Conservation (phyloP, 2,113 vertebrate genomes). For the Micronycteris hirsuta region DNA sequence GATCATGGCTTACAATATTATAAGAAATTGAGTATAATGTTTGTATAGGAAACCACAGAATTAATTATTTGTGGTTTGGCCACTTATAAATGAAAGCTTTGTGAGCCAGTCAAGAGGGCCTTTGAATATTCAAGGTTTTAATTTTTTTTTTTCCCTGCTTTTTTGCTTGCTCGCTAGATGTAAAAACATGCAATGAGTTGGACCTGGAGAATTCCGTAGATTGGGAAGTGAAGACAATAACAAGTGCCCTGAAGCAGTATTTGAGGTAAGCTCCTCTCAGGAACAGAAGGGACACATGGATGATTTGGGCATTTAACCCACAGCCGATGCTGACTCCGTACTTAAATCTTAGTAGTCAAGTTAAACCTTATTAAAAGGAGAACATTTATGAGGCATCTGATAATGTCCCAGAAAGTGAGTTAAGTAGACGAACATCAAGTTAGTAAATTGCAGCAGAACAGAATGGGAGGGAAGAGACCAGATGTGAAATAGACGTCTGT, state of each 20-base stretch:
- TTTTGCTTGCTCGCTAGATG: slow-evolving; percentile 79
- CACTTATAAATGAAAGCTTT: slow-evolving; percentile 25
- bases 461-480: neutral
- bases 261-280: slow-evolving; percentile 85
- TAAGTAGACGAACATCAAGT: no score
- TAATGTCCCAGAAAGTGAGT: neutral
- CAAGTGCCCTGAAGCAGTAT: slow-evolving; percentile 95
- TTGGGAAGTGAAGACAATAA: slow-evolving; percentile 98
- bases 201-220: slow-evolving; percentile 90
- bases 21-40: neutral
- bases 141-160: neutral
- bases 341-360: neutral
- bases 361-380: neutral
- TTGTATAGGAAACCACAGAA: slow-evolving; percentile 14
- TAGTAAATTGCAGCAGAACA: neutral
- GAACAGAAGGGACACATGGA: accelerated
- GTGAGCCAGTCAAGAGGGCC: neutral
- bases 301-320: neutral
- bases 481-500: neutral
- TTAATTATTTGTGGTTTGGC: neutral
- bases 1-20: neutral
- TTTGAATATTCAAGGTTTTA: slow-evolving; percentile 21
- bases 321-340: neutral
- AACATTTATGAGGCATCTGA: neutral
- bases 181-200: slow-evolving; percentile 88